Evolutionary conservation across 2,113 vertebrate genomes (phyloP).

Genomic region (Australoheros scitulus): DNA sequence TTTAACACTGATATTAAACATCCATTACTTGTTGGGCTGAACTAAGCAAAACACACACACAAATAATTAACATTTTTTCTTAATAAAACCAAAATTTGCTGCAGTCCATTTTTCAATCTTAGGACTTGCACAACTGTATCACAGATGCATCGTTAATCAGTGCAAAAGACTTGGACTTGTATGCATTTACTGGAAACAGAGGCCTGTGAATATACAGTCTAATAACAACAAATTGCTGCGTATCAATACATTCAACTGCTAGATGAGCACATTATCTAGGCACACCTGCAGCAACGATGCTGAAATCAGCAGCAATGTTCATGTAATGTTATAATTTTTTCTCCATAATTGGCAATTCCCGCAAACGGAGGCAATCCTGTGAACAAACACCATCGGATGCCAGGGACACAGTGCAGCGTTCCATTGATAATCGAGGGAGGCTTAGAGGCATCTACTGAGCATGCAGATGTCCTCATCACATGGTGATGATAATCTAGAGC

Average conservation of each 20-base stretch:
- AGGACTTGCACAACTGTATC: neutral
- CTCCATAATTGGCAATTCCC: constrained; percentile 47
- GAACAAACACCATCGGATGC: constrained; percentile 45
- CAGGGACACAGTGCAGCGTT: neutral
- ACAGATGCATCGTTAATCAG: constrained; percentile 2
- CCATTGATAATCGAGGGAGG: constrained; percentile 64
- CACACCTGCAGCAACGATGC: constrained; percentile 7
- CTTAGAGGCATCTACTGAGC: constrained; percentile 43
- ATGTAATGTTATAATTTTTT: constrained; percentile 27
- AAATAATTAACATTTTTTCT: too few relatives aligned
- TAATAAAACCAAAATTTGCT: too few relatives aligned
- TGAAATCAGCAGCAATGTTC: constrained; percentile 20
- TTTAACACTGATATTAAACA: too few relatives aligned
- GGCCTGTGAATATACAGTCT: neutral
- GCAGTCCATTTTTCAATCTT: too few relatives aligned
- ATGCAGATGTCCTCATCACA: constrained; percentile 52
- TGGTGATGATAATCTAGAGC: constrained; percentile 3
- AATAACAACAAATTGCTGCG: neutral
- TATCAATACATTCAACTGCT: constrained; percentile 14
- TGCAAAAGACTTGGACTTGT: neutral
- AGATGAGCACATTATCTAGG: constrained; percentile 4
- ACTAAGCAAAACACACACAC: too few relatives aligned
- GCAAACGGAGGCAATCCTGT: constrained; percentile 43
- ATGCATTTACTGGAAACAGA: neutral
- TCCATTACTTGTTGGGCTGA: too few relatives aligned